Evolutionary conservation across 1,140 invertebrate genomes (phyloP).

Genomic region (Triops longicaudatus): DNA sequence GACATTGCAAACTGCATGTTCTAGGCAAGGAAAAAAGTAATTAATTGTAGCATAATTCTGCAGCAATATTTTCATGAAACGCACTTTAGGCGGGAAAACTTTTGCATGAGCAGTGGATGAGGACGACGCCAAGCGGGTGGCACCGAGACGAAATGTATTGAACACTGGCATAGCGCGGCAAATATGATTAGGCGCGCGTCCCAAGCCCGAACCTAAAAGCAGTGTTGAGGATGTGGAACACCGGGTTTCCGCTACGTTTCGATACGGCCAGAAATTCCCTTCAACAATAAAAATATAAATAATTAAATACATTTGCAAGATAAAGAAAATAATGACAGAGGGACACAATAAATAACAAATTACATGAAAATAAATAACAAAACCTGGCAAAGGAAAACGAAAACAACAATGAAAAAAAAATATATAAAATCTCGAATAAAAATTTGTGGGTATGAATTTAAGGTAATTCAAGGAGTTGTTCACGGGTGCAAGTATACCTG

Average conservation of each 20-base stretch:
- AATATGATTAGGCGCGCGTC: not conserved
- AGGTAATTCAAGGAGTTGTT: too few species aligned
- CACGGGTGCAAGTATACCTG: not conserved
- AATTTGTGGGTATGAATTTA: too few species aligned
- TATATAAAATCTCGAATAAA: too few species aligned
- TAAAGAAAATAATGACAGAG: too few species aligned
- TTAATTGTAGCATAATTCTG: not conserved
- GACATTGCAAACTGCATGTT: conserved; percentile 21
- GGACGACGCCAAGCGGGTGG: not conserved
- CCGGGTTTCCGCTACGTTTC: not conserved
- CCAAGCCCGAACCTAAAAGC: not conserved
- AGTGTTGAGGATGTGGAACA: not conserved
- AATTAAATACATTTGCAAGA: not conserved
- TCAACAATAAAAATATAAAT: not conserved
- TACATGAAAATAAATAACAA: too few species aligned
- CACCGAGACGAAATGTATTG: not conserved
- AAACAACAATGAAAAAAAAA: too few species aligned
- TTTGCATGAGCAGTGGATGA: not conserved
- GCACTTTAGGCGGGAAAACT: not conserved
- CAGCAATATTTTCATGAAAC: not conserved
- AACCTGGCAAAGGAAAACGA: too few species aligned
- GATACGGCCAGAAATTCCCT: not conserved
- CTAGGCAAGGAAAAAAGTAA: not conserved
- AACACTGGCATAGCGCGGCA: not conserved
- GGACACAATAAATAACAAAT: too few species aligned